These are phyloP conservation scores for Dicentrarchus labrax DNA, from an alignment of 2,113 vertebrate genomes.

Conservation along the genomic window DNA sequence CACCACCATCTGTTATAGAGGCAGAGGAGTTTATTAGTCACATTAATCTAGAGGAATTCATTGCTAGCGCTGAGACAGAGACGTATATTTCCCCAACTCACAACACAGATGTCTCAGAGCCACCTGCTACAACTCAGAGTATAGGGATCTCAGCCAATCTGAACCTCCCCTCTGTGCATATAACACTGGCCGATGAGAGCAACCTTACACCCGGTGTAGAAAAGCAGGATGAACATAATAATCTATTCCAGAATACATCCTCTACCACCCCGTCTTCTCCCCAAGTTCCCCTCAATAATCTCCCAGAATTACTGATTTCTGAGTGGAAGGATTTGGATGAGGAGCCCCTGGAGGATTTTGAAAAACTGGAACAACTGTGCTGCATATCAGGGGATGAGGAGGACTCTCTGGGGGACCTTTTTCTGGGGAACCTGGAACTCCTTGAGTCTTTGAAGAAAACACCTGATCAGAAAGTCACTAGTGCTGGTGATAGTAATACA, in stretches of 20 bases:
- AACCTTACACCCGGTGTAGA: conserved; percentile 48
- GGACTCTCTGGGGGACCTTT: conserved; percentile 81
- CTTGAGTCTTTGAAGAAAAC: conserved; percentile 85
- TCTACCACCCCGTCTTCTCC: conserved; percentile 48
- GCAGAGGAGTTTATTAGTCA: conserved; percentile 73
- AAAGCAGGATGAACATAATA: conserved; percentile 60
- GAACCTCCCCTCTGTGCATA: conserved; percentile 66
- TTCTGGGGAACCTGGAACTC: conserved; percentile 84
- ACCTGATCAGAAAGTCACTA: conserved; percentile 68
- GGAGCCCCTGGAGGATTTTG: conserved; percentile 86
- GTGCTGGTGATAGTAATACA: conserved; percentile 19
- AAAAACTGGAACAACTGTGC: conserved; percentile 86
- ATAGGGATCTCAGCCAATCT: conserved; percentile 81
- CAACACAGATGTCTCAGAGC: conserved; percentile 47
- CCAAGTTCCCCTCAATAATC: conserved; percentile 75
- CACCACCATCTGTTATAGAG: conserved; percentile 76
- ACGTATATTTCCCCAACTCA: conserved; percentile 47
- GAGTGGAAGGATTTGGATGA: conserved; percentile 88
- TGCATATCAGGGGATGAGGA: conserved; percentile 86
- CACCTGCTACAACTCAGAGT: conserved; percentile 69
- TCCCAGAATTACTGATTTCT: conserved; percentile 85
- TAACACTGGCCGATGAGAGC: conserved; percentile 64
- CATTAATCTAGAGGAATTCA: conserved; percentile 76
- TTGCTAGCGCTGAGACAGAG: conserved; percentile 59
- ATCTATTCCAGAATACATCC: conserved; percentile 62